Evolutionary conservation across 2,888 invertebrate species (phyloP), one percentile per base, ranked within the genome.

Genomic region (Pseudococcus longispinus): DNA sequence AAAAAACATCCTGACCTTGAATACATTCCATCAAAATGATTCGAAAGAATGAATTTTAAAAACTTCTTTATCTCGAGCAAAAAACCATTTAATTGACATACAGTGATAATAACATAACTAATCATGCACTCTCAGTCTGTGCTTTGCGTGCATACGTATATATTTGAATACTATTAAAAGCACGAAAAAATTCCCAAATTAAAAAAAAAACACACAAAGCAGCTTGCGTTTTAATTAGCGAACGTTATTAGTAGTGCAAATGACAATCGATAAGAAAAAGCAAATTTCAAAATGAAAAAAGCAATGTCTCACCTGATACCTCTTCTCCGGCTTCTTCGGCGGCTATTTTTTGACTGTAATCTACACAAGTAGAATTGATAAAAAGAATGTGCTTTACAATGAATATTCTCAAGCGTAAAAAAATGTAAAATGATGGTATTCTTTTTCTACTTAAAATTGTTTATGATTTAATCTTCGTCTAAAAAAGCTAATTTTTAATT

Each of bases 281-380:
- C 15, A 51, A n/a, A 42, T n/a, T 83, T 26, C 15, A 18, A 20
- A 80, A 80, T 80, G 77, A 80, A 42, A 8, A 65, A 60, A 84
- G 55, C 55, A 20, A 60, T 42, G 77, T 51, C 87, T 83, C 83
- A 87, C 87, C 87, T 87, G 87, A 84, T 87, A 87, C 83, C 74
- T 87, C 87, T 46, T 84, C 87, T 65, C 87, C 87, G 20, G 65
- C 87, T 84, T 83, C 87, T 70, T 87, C 87, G 51, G 70, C 87
- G 42, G 44, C 70, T 29, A 70, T 42, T 87, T 84, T 87, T 32
- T 46, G 83, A 51, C 44, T 65, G 87, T 87, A 87, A 83, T 87
- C 87, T 87, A 87, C 86, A 55, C 44, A 86, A 80, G 86, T 55
- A 80, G 74, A 86, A 86, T 86, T 51, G 15, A 60, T 83, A 82